Evolutionary conservation across 2,113 vertebrate species (phyloP).

Genomic region (Cacatua alba): DNA sequence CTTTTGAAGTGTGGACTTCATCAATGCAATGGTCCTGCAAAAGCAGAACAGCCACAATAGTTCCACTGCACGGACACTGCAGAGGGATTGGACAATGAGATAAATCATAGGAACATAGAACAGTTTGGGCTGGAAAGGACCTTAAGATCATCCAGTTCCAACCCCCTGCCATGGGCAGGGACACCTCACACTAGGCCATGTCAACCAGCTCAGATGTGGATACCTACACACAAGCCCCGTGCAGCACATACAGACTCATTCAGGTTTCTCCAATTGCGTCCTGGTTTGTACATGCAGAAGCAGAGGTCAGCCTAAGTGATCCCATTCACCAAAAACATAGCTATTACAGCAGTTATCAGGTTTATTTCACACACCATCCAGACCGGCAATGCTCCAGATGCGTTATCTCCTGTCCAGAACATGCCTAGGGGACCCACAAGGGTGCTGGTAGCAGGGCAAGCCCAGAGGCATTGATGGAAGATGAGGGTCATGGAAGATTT

Average conservation of each 20-base stretch:
- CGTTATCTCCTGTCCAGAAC: not conserved
- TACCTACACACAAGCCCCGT: not conserved
- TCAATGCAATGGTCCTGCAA: fast-evolving
- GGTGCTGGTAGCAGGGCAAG: not conserved
- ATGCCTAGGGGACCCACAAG: not conserved
- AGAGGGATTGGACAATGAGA: fast-evolving
- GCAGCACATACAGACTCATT: not conserved
- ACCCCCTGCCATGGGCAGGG: not conserved
- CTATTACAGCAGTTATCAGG: not conserved
- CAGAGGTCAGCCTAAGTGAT: not conserved
- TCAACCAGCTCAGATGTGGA: not conserved
- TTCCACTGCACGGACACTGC: fast-evolving
- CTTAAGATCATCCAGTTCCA: not conserved
- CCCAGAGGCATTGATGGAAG: not conserved
- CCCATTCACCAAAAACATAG: not conserved
- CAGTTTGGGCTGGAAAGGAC: not conserved
- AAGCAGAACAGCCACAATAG: not conserved
- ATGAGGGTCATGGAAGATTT: not conserved
- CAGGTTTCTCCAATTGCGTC: not conserved
- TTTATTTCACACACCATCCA: not conserved
- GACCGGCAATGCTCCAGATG: not conserved
- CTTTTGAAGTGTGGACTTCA: not conserved
- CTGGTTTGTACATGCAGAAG: not conserved
- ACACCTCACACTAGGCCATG: not conserved
- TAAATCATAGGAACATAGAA: not conserved